Evolutionary conservation across 2,888 invertebrate genomes (phyloP).

Genomic region (Ligdia adustata): DNA sequence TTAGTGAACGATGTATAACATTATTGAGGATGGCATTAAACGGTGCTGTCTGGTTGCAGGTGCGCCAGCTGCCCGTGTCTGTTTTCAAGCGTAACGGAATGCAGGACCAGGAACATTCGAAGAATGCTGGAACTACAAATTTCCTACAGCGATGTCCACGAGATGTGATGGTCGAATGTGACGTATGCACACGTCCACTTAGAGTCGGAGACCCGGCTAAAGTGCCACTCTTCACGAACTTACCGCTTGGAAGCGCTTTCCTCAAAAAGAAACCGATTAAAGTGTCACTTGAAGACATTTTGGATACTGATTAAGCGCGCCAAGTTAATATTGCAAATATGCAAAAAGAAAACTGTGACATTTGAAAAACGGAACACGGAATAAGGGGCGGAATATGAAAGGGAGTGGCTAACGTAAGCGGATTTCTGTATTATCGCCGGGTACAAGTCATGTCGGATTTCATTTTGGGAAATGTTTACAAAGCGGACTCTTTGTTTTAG

Average conservation of each 20-base stretch:
- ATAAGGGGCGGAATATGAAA: conserved; percentile 40
- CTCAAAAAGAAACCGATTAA: conserved; percentile 62
- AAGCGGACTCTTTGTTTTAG: conserved; percentile 27
- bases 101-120: conserved; percentile 76
- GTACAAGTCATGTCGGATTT: conserved; percentile 33
- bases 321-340: conserved; percentile 14
- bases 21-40: conserved; percentile 44
- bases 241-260: conserved; percentile 42
- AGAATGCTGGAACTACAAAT: conserved; percentile 64
- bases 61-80: conserved; percentile 65
- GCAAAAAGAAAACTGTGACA: conserved; percentile 16
- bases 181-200: conserved; percentile 46
- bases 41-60: conserved; percentile 71
- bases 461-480: conserved; percentile 33
- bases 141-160: conserved; percentile 64
- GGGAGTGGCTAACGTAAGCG: conserved; percentile 44
- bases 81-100: conserved; percentile 79
- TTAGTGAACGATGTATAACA: conserved; percentile 12
- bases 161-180: conserved; percentile 66
- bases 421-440: conserved; percentile 41
- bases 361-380: conserved; percentile 37
- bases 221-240: conserved; percentile 53
- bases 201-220: conserved; percentile 63
- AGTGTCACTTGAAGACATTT: conserved; percentile 63
- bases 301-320: conserved; percentile 52